These are phyloP conservation scores for Carcinoscorpius rotundicauda DNA, from an alignment of 1,140 invertebrate species.

Conservation along the genomic window DNA sequence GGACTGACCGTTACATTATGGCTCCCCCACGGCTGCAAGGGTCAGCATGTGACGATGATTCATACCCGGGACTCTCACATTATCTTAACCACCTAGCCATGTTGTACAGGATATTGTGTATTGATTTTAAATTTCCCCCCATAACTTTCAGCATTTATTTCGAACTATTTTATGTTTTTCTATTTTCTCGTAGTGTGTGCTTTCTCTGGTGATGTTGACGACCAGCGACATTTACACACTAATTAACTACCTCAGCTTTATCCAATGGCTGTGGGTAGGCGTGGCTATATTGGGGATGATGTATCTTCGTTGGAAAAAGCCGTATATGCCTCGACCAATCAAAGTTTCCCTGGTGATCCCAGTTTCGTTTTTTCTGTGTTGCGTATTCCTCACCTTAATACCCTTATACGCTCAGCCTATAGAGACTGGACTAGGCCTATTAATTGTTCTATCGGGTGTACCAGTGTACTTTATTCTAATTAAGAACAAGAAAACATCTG, in stretches of 20 bases:
- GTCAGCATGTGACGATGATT: too few species aligned
- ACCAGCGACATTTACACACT: constrained; percentile 54
- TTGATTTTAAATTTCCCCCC: too few species aligned
- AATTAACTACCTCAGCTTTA: constrained; percentile 67
- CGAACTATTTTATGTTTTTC: too few species aligned
- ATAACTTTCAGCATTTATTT: too few species aligned
- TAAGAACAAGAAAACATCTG: too few species aligned
- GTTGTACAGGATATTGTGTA: too few species aligned
- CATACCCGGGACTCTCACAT: too few species aligned
- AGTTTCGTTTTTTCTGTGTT: constrained; percentile 40
- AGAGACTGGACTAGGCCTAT: constrained; percentile 30
- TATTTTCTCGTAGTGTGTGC: constrained; percentile 46
- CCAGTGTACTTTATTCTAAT: too few species aligned
- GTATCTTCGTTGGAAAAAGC: constrained; percentile 54
- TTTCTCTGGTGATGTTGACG: constrained; percentile 56
- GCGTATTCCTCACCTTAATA: constrained; percentile 40
- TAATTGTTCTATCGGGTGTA: not conserved
- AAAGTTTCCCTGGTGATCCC: constrained; percentile 44
- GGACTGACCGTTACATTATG: too few species aligned
- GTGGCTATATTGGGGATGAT: constrained; percentile 63
- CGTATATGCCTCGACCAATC: constrained; percentile 64
- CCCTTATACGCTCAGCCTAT: constrained; percentile 36
- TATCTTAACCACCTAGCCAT: too few species aligned
- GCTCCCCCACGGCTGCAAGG: too few species aligned
- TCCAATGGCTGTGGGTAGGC: constrained; percentile 62